These are phyloP conservation scores for Cephalotes varians DNA, from an alignment of 2,888 invertebrate species.

Conservation along the genomic window DNA sequence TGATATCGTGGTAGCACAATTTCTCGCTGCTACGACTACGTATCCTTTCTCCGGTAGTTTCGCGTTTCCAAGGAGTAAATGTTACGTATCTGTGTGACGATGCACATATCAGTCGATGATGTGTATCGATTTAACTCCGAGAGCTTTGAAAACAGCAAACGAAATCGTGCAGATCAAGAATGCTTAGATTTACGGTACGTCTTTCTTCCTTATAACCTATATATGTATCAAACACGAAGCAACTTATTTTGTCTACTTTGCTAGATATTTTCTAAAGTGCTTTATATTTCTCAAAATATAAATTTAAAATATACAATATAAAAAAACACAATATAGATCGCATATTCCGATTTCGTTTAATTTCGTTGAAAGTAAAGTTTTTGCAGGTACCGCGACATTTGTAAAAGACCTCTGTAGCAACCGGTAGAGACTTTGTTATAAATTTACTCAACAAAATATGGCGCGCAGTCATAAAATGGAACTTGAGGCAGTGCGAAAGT, in stretches of 20 bases:
- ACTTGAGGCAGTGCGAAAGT: conserved; percentile 35
- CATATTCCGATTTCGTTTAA: background rate
- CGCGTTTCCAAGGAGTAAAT: background rate
- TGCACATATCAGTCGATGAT: conserved; percentile 9
- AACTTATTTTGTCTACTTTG: background rate
- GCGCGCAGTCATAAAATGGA: conserved; percentile 38
- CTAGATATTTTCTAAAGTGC: background rate
- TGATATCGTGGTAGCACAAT: conserved; percentile 66
- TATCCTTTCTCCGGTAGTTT: conserved; percentile 54
- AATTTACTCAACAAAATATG: conserved; percentile 40
- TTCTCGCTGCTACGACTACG: conserved; percentile 65
- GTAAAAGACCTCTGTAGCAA: conserved; percentile 10
- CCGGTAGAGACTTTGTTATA: conserved; percentile 28
- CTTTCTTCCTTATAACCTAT: background rate
- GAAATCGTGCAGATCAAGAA: background rate
- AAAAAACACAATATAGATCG: background rate
- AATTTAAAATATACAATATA: background rate
- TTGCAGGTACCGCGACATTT: background rate
- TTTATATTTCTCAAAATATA: background rate
- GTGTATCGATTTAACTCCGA: background rate
- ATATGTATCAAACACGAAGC: background rate
- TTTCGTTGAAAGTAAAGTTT: background rate
- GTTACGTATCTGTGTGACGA: background rate
- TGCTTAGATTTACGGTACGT: background rate
- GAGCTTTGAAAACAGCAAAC: background rate